phyloP scores from a whole-genome alignment of 2,113 vertebrate species.

The Origma solitaria region DNA sequence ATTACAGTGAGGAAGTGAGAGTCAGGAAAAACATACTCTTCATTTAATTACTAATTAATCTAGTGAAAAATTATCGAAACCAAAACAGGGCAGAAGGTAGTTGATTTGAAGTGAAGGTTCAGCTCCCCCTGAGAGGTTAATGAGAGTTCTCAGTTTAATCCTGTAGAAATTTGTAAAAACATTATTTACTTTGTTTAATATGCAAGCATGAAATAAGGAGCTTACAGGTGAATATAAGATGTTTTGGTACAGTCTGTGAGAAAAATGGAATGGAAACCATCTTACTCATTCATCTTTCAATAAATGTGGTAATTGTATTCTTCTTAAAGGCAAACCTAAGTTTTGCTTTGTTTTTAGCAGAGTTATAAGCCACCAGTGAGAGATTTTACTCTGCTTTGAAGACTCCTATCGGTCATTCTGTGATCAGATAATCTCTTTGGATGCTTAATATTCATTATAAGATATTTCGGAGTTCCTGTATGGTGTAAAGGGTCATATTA shows the following conservation, averaged over 20 bases:
- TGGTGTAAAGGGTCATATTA: not conserved
- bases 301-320: not conserved
- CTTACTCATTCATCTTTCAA: not conserved
- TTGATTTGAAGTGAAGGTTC: not conserved
- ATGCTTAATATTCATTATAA: not conserved
- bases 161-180: not conserved
- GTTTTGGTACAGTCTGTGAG: not conserved
- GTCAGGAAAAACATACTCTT: not conserved
- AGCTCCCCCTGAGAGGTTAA: not conserved
- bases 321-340: not conserved
- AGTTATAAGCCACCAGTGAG: not conserved
- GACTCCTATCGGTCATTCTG: not conserved
- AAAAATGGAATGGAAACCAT: not conserved
- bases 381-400: not conserved
- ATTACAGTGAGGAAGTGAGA: not conserved
- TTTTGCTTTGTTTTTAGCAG: not conserved
- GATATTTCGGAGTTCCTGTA: not conserved
- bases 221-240: not conserved
- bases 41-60: conserved; percentile 44
- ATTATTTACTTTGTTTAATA: not conserved
- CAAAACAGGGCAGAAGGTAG: not conserved
- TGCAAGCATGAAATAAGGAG: not conserved
- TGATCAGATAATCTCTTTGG: not conserved
- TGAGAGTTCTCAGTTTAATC: not conserved
- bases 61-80: not conserved